phyloP scores from a whole-genome alignment of 2,113 vertebrate species.

The Heterocephalus glaber region DNA sequence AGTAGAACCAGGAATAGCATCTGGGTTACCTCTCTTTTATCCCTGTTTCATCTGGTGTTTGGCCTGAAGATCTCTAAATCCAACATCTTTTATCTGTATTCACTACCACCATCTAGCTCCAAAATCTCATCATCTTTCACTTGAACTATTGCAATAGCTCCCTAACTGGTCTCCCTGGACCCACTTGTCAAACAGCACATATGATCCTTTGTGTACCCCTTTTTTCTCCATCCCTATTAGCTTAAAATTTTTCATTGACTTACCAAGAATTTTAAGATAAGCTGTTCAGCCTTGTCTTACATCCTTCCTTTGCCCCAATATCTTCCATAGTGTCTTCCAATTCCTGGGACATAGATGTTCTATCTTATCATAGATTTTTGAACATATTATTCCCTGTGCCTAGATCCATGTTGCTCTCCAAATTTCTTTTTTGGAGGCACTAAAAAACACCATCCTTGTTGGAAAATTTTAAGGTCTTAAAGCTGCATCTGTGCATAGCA shows the following conservation, averaged over 20 bases:
- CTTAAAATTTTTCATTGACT: constrained; percentile 15
- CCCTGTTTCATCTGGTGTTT: not conserved
- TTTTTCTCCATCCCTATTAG: not conserved
- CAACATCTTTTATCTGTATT: not conserved
- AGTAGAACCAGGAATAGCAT: not conserved
- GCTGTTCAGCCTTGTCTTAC: not conserved
- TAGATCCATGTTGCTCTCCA: not conserved
- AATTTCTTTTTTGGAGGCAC: constrained; percentile 22
- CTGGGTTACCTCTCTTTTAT: not conserved
- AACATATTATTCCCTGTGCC: not conserved
- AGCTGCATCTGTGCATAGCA: not conserved
- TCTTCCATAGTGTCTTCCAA: not conserved
- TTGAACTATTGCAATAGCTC: not conserved
- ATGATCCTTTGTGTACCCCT: not conserved
- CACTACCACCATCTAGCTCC: not conserved
- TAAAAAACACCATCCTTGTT: constrained; percentile 14
- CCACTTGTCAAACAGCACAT: not conserved
- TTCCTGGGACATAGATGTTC: not conserved
- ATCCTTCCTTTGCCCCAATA: not conserved
- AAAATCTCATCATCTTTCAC: not conserved
- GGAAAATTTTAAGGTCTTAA: not conserved
- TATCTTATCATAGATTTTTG: not conserved
- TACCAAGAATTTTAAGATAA: not conserved
- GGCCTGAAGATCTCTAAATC: constrained; percentile 1
- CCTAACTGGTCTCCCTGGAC: not conserved